A percentile compares a stretch with the other conserved stretches of the same genome.
Conservation (phyloP, 2,888 invertebrate species). For the Pollenia griseotomentosa region DNA sequence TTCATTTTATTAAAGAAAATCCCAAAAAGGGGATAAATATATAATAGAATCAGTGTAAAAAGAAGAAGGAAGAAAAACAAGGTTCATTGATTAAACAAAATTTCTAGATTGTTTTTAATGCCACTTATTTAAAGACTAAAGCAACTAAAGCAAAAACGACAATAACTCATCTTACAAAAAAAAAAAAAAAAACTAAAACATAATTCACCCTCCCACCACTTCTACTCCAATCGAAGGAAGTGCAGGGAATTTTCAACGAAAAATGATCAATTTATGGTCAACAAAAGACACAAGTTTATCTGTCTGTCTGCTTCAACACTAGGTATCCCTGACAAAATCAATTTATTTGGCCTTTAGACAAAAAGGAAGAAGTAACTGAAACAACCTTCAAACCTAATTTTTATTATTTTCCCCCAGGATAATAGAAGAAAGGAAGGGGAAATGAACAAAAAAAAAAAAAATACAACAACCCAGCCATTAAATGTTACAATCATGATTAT, state of each 20-base stretch:
- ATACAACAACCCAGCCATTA: conserved; percentile 15
- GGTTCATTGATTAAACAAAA: conserved; percentile 54
- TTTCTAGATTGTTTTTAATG: conserved; percentile 53
- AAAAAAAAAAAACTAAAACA: conserved; percentile 6
- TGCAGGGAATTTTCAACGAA: neutral
- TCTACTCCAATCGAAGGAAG: neutral
- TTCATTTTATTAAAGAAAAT: neutral
- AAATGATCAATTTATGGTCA: conserved; percentile 51
- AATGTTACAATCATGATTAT: conserved; percentile 22
- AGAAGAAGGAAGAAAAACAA: conserved; percentile 4
- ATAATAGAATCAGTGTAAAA: neutral
- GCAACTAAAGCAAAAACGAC: neutral
- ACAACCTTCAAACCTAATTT: neutral
- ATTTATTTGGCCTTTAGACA: conserved; percentile 13
- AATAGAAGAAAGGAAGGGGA: neutral
- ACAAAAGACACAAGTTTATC: neutral
- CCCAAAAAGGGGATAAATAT: conserved; percentile 4
- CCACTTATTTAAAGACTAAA: conserved; percentile 26
- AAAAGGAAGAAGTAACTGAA: neutral
- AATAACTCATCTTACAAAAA: neutral
- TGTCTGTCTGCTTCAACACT: neutral
- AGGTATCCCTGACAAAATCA: conserved; percentile 24
- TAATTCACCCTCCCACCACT: neutral
- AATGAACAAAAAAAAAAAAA: too few relatives aligned
- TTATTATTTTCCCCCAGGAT: neutral